A percentile compares a stretch with the other conserved stretches of the same genome.
phyloP scores from a whole-genome alignment of 2,113 vertebrate genomes.

The Serilophus lunatus region DNA sequence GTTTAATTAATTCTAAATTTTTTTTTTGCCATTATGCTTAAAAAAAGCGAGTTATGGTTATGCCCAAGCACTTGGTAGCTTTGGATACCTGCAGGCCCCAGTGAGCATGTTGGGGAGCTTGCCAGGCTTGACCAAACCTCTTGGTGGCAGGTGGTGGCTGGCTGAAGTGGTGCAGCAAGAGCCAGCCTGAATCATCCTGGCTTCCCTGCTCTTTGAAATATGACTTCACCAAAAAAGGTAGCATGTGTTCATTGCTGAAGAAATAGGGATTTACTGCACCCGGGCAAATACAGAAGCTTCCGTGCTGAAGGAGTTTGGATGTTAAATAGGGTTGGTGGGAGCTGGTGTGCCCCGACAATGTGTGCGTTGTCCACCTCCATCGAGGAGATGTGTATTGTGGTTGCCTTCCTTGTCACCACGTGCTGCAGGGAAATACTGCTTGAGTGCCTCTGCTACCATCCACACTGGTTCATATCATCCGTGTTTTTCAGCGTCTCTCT shows the following conservation, averaged over 20 bases:
- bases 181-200: background rate
- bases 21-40: background rate
- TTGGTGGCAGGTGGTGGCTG: background rate
- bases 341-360: rapidly evolving
- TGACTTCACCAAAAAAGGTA: background rate
- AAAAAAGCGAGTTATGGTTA: rapidly evolving
- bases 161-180: rapidly evolving
- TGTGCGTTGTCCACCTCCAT: background rate
- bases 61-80: rapidly evolving
- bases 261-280: background rate
- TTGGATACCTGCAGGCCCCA: background rate
- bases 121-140: background rate
- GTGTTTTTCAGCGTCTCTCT: background rate
- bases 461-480: background rate
- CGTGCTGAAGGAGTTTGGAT: background rate
- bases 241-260: background rate
- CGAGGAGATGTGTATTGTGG: rapidly evolving
- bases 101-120: background rate
- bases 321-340: background rate
- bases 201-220: background rate
- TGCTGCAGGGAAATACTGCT: background rate
- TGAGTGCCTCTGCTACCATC: background rate
- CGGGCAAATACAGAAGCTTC: background rate
- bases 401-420: rapidly evolving
- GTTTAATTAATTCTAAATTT: background rate